phyloP scores from a whole-genome alignment of 1,140 invertebrate genomes.

The Gryon sp. region DNA sequence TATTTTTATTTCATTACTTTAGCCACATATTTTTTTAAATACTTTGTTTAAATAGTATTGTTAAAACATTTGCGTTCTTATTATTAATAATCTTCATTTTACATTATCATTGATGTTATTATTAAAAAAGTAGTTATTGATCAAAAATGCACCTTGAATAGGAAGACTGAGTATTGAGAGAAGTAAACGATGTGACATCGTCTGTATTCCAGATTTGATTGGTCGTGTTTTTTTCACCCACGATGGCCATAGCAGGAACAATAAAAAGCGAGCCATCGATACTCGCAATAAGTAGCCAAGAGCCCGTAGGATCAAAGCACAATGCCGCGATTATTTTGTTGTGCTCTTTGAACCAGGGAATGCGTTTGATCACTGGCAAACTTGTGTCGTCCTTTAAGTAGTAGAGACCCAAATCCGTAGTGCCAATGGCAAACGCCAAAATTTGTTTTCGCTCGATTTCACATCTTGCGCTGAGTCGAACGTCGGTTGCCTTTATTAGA shows the following conservation, averaged over 20 bases:
- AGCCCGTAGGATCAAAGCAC: conserved; percentile 85
- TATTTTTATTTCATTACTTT: too few relatives aligned
- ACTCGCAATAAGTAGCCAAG: conserved; percentile 84
- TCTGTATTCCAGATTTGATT: conserved; percentile 82
- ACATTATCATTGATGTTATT: too few relatives aligned
- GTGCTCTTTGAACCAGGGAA: conserved; percentile 84
- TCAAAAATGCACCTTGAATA: conserved; percentile 81
- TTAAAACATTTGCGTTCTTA: too few relatives aligned
- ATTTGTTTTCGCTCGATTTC: conserved; percentile 72
- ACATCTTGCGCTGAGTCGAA: conserved; percentile 70
- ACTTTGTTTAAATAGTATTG: too few relatives aligned
- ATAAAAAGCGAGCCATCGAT: conserved; percentile 83
- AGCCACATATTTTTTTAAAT: too few relatives aligned
- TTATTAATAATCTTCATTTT: too few relatives aligned
- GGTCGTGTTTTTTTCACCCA: conserved; percentile 79
- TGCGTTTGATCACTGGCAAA: conserved; percentile 82
- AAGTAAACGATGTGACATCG: conserved; percentile 80
- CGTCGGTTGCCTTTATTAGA: conserved; percentile 74
- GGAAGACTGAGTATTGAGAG: conserved; percentile 78
- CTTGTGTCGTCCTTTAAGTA: conserved; percentile 68
- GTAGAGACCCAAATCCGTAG: conserved; percentile 74
- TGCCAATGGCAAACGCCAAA: conserved; percentile 72
- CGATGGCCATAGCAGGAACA: conserved; percentile 81
- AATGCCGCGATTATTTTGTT: conserved; percentile 83
- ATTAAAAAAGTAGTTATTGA: background rate